Evolutionary conservation across 2,888 invertebrate genomes (phyloP).

Genomic region (Mylabris sibirica): DNA sequence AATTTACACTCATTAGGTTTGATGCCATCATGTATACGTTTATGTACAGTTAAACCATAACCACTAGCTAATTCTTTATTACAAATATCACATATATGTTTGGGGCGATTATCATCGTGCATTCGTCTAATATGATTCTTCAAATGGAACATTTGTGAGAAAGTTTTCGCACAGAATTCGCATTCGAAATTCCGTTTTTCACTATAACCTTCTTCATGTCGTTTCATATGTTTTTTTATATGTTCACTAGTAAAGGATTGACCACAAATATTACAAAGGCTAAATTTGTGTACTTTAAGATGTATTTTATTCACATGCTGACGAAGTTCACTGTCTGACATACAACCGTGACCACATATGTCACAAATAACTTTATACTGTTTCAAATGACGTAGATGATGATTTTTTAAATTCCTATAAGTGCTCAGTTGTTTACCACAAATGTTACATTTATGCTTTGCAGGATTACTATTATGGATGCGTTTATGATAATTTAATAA

Average conservation of each 20-base stretch:
- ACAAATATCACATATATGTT: background rate
- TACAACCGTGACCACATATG: slow-evolving; percentile 45
- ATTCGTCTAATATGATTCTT: background rate
- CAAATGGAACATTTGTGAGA: background rate
- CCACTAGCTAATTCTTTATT: background rate
- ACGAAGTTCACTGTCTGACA: slow-evolving; percentile 31
- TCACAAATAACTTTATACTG: slow-evolving; percentile 64
- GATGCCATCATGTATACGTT: slow-evolving; percentile 10
- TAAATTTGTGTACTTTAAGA: background rate
- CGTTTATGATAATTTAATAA: too few species aligned
- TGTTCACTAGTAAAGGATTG: background rate
- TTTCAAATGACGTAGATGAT: slow-evolving; percentile 64
- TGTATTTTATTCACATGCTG: background rate
- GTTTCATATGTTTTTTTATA: background rate
- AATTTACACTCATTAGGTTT: slow-evolving; percentile 13
- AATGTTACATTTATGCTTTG: slow-evolving; percentile 59
- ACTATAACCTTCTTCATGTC: background rate
- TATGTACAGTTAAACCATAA: slow-evolving; percentile 3
- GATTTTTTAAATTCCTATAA: slow-evolving; percentile 58
- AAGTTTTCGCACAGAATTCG: background rate
- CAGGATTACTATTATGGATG: too few species aligned
- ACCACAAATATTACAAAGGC: background rate
- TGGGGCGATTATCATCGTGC: background rate
- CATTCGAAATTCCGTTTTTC: background rate
- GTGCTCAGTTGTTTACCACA: slow-evolving; percentile 65